Evolutionary conservation across 2,113 vertebrate genomes (phyloP).

Genomic region (Pholis gunnellus): DNA sequence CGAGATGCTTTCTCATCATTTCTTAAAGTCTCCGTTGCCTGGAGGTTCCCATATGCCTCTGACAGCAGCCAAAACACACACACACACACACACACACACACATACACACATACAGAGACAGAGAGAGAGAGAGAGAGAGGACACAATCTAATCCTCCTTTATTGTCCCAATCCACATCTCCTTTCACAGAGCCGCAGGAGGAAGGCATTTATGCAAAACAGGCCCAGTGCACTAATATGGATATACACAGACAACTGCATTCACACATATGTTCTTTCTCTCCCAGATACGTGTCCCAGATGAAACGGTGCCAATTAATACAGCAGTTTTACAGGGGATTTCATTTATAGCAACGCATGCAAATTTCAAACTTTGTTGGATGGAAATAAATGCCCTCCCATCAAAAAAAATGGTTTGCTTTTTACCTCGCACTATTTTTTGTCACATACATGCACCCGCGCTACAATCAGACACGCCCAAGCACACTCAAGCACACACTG

Average conservation of each 20-base stretch:
- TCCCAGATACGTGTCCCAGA: slow-evolving; percentile 25
- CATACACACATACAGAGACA: slow-evolving; percentile 17
- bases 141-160: slow-evolving; percentile 67
- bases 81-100: slow-evolving; percentile 1
- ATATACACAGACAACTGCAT: slow-evolving; percentile 17
- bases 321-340: slow-evolving; percentile 31
- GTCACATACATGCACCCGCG: not conserved
- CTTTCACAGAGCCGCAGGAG: slow-evolving; percentile 48
- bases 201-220: slow-evolving; percentile 66
- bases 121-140: not conserved
- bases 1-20: slow-evolving; percentile 67
- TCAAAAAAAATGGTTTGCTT: slow-evolving; percentile 19
- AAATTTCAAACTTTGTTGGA: slow-evolving; percentile 43
- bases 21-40: slow-evolving; percentile 54
- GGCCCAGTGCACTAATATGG: slow-evolving; percentile 31
- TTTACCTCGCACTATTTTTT: slow-evolving; percentile 25
- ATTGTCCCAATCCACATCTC: slow-evolving; percentile 64
- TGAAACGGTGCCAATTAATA: slow-evolving; percentile 53
- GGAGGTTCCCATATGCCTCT: slow-evolving; percentile 54
- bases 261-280: slow-evolving; percentile 25
- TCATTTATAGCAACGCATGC: slow-evolving; percentile 14
- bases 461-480: slow-evolving; percentile 27
- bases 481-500: slow-evolving; percentile 35
- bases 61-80: slow-evolving; percentile 41
- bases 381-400: slow-evolving; percentile 37